These are phyloP conservation scores for Amaurobius ferox DNA, from an alignment of 2,888 invertebrate species.

Conservation along the genomic window DNA sequence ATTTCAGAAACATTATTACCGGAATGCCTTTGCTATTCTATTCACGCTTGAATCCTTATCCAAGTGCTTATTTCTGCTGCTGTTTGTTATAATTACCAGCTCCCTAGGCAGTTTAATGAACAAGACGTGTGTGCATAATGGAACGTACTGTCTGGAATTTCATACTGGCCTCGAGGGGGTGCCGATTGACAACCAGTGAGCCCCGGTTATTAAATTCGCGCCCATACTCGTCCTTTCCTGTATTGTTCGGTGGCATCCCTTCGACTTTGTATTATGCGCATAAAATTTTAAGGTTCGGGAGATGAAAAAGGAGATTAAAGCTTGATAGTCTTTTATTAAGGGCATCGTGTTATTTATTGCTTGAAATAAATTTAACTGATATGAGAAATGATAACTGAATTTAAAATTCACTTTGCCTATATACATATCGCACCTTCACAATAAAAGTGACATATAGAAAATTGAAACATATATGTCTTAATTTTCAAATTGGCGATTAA, in stretches of 20 bases:
- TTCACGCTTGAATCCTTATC: too few species aligned
- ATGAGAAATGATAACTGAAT: too few species aligned
- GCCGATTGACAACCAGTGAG: constrained; percentile 1
- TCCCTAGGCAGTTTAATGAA: not conserved
- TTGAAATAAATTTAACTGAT: not conserved
- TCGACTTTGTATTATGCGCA: constrained; percentile 3
- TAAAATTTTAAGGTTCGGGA: not conserved
- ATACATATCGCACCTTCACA: too few species aligned
- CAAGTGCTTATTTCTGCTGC: not conserved
- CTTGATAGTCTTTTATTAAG: not conserved
- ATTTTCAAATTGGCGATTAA: too few species aligned
- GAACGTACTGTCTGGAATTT: constrained; percentile 3
- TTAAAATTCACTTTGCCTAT: too few species aligned
- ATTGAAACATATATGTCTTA: too few species aligned
- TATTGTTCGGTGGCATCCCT: not conserved
- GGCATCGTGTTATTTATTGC: not conserved
- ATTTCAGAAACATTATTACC: too few species aligned
- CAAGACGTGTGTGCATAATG: not conserved
- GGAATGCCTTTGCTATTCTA: too few species aligned
- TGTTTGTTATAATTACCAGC: not conserved
- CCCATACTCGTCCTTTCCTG: not conserved
- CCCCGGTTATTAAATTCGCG: not conserved
- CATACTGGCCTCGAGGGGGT: not conserved
- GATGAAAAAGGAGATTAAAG: not conserved
- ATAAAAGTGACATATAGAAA: too few species aligned